These are phyloP conservation scores for Murina feae DNA, from an alignment of 2,113 vertebrate species.

Conservation along the genomic window DNA sequence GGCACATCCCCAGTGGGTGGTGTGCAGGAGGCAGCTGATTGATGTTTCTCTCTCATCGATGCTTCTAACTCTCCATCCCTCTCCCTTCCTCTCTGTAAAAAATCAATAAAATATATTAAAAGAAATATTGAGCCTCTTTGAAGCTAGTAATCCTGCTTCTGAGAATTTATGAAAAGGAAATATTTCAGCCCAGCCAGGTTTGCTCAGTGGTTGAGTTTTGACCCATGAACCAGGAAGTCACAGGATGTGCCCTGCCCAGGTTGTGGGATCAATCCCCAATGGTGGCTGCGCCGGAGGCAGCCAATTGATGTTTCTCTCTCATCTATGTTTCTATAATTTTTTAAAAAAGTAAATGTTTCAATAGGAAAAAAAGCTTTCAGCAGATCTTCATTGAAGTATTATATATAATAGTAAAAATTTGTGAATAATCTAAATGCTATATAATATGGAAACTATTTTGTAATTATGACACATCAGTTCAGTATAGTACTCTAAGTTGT, in stretches of 20 bases:
- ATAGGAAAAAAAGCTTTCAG: background rate
- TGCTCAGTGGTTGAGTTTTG: too few species aligned
- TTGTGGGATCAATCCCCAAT: too few species aligned
- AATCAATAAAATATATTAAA: too few species aligned
- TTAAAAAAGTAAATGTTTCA: background rate
- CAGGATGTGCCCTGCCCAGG: too few species aligned
- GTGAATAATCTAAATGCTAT: slow-evolving; percentile 10
- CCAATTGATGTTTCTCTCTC: too few species aligned
- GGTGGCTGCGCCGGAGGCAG: too few species aligned
- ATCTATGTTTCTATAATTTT: background rate
- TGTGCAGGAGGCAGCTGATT: too few species aligned
- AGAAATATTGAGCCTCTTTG: background rate
- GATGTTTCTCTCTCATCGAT: too few species aligned
- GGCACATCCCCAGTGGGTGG: too few species aligned
- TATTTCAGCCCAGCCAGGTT: background rate
- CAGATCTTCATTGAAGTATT: slow-evolving; percentile 2
- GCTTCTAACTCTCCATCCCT: too few species aligned
- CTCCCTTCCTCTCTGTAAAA: too few species aligned
- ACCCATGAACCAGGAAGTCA: too few species aligned
- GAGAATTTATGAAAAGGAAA: slow-evolving; percentile 25
- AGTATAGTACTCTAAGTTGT: slow-evolving; percentile 36
- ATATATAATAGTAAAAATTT: slow-evolving; percentile 14
- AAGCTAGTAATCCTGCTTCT: background rate
- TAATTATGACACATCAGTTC: background rate
- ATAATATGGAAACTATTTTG: background rate